Percentiles rank a stretch among this genome's conserved stretches.
Conservation (phyloP, 2,888 invertebrate species). For the Lypha dubia region DNA sequence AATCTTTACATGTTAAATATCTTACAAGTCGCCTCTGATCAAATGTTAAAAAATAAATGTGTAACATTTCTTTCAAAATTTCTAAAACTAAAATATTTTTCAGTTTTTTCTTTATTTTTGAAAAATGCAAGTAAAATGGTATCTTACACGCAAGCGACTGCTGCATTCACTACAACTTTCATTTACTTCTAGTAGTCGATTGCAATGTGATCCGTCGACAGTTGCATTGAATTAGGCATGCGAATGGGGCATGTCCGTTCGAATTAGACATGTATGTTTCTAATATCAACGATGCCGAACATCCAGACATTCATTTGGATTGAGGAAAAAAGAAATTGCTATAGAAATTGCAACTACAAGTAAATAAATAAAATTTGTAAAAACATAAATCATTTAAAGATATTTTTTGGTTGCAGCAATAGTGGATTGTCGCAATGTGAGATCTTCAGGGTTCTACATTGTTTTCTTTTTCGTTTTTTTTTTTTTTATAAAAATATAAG, state of each 20-base stretch:
- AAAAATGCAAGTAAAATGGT: neutral
- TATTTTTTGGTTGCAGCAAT: neutral
- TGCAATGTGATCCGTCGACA: neutral
- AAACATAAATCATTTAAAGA: conserved; percentile 31
- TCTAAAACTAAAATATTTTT: neutral
- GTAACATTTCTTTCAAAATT: neutral
- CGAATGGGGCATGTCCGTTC: conserved; percentile 2
- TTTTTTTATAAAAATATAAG: conserved; percentile 2
- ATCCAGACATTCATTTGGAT: conserved; percentile 35
- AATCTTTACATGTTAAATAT: neutral
- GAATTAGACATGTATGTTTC: conserved; percentile 33
- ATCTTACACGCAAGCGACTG: neutral
- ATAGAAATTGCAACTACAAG: neutral
- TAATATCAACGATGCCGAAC: conserved; percentile 48
- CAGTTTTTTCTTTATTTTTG: neutral
- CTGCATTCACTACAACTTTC: neutral
- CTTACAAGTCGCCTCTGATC: neutral
- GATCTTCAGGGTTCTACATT: conserved; percentile 1
- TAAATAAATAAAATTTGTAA: conserved; percentile 14
- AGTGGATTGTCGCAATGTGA: neutral
- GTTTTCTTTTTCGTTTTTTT: too few species aligned
- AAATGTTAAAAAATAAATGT: neutral
- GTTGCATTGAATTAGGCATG: conserved; percentile 5
- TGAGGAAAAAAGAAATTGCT: conserved; percentile 24
- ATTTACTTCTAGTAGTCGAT: neutral